A percentile compares a stretch with the other conserved stretches of the same genome.
Evolutionary conservation across 1,140 invertebrate genomes (phyloP).

Genomic region (Metaphire vulgaris): DNA sequence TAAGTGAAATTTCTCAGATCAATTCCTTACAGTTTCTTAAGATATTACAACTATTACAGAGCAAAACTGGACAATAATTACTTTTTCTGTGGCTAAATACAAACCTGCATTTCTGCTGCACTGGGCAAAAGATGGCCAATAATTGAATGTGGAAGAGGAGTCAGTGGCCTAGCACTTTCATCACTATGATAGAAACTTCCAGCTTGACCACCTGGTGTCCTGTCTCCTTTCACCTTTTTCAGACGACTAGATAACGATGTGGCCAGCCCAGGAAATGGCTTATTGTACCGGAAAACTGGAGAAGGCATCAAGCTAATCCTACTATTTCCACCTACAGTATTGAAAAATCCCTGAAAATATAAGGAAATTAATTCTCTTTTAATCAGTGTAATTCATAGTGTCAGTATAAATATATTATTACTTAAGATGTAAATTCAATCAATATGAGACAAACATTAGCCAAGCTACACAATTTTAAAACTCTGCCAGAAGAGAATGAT

Average conservation of each 20-base stretch:
- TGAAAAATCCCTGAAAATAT: not conserved
- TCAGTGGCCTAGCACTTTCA: not conserved
- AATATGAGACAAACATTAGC: too few relatives aligned
- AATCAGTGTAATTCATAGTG: too few relatives aligned
- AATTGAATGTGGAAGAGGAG: not conserved
- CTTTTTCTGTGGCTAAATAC: too few relatives aligned
- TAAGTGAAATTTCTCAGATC: too few relatives aligned
- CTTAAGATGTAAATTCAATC: too few relatives aligned
- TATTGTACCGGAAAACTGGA: not conserved
- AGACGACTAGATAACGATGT: not conserved
- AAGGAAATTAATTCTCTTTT: too few relatives aligned
- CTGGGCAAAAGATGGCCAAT: not conserved
- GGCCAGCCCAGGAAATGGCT: not conserved
- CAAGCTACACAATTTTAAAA: too few relatives aligned
- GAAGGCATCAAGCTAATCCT: not conserved
- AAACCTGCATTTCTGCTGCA: not conserved
- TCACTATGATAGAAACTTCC: not conserved
- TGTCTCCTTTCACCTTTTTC: not conserved
- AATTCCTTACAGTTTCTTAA: too few relatives aligned
- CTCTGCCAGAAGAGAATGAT: too few relatives aligned
- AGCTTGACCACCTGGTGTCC: not conserved
- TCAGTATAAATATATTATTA: too few relatives aligned
- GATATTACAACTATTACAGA: too few relatives aligned
- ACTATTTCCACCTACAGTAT: not conserved
- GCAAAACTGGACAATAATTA: too few relatives aligned